These are phyloP conservation scores for Perithous albicinctus DNA, from an alignment of 2,888 invertebrate genomes.

Conservation along the genomic window DNA sequence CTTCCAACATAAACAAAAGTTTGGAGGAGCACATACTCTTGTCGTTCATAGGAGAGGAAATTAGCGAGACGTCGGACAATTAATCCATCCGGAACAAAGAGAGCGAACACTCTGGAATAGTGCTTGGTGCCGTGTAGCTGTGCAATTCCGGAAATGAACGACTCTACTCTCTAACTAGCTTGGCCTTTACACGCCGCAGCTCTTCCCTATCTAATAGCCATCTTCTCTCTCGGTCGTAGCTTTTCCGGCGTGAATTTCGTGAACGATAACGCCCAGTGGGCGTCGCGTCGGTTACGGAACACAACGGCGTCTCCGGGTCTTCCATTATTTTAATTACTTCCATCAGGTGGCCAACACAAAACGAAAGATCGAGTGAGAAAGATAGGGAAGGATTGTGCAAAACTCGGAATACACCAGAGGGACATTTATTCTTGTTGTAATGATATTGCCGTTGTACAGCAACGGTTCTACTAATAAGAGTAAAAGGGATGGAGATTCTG, in stretches of 20 bases:
- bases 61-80: conserved; percentile 6
- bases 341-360: conserved; percentile 69
- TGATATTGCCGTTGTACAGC: neutral
- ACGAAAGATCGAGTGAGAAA: neutral
- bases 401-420: conserved; percentile 73
- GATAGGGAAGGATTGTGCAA: conserved; percentile 71
- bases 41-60: neutral
- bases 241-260: conserved; percentile 48
- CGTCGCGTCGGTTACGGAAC: conserved; percentile 51
- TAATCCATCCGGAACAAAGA: conserved; percentile 1
- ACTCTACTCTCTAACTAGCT: conserved; percentile 14
- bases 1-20: neutral
- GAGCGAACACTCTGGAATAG: neutral
- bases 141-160: conserved; percentile 23
- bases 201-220: conserved; percentile 19
- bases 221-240: conserved; percentile 9
- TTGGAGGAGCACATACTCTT: neutral
- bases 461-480: neutral
- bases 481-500: neutral
- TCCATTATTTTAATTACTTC: conserved; percentile 81
- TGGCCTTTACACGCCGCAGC: neutral
- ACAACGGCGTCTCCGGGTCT: conserved; percentile 22
- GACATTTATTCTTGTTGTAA: conserved; percentile 66
- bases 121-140: neutral
- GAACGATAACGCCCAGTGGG: conserved; percentile 54